Percentiles rank a stretch among this genome's conserved stretches.
phyloP scores from a whole-genome alignment of 2,113 vertebrate genomes.

The Alligator mississippiensis region DNA sequence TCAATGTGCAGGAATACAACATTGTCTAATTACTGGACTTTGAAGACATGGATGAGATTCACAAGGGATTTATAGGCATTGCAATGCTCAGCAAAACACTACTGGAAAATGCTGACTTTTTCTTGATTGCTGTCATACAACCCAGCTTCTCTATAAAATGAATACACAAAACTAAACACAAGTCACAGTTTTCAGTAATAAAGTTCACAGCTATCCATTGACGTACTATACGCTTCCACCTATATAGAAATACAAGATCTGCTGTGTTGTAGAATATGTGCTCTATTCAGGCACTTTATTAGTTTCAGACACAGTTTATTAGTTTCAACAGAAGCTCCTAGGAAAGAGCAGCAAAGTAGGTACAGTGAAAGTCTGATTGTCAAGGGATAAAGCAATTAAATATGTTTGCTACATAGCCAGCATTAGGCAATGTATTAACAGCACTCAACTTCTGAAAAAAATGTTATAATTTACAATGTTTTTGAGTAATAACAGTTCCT shows the following conservation, averaged over 20 bases:
- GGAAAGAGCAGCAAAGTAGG: neutral
- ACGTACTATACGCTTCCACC: neutral
- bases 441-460: neutral
- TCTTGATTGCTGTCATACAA: neutral
- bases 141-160: neutral
- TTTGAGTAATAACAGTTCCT: neutral
- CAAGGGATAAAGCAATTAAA: neutral
- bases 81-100: fast-evolving
- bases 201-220: neutral
- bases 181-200: neutral
- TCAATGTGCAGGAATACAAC: neutral
- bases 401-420: neutral
- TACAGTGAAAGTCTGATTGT: neutral
- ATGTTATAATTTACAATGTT: neutral
- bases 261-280: neutral
- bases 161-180: neutral
- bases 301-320: neutral
- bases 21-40: neutral
- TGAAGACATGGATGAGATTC: neutral
- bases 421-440: neutral
- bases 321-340: neutral
- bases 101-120: neutral
- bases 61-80: neutral
- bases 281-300: too few relatives aligned
- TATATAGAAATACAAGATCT: neutral